A percentile compares a stretch with the other conserved stretches of the same genome.
Evolutionary conservation across 1,140 invertebrate genomes (phyloP).

Genomic region (Danaus plexippus): DNA sequence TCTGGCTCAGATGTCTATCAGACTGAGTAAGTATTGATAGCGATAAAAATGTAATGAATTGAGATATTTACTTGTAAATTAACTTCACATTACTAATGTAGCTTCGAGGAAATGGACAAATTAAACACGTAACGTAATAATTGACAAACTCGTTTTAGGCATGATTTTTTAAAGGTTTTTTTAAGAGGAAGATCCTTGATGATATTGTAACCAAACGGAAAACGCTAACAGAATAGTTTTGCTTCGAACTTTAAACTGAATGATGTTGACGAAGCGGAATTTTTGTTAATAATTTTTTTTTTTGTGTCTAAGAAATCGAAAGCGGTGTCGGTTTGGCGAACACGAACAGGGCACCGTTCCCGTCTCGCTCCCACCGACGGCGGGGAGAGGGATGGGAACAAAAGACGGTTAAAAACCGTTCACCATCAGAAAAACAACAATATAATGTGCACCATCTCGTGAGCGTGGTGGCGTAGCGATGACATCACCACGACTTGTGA

Average conservation of each 20-base stretch:
- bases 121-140: no score
- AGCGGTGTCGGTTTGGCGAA: conserved; percentile 43
- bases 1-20: no score
- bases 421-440: conserved; percentile 58
- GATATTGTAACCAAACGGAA: conserved; percentile 7
- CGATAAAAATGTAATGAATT: no score
- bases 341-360: conserved; percentile 38
- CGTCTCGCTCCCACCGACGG: conserved; percentile 34
- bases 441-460: conserved; percentile 53
- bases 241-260: no score
- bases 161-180: conserved; percentile 1
- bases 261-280: no score
- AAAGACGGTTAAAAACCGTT: conserved; percentile 59
- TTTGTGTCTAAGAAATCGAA: conserved; percentile 25
- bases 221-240: neutral
- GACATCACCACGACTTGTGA: conserved; percentile 64
- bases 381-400: conserved; percentile 43
- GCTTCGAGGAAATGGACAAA: no score
- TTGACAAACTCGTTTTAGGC: no score
- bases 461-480: conserved; percentile 37
- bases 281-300: neutral
- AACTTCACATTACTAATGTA: no score
- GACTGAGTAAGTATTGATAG: no score
- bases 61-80: no score
- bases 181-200: conserved; percentile 19